phyloP scores from a whole-genome alignment of 2,888 invertebrate genomes.

The Nomada lathburiana region DNA sequence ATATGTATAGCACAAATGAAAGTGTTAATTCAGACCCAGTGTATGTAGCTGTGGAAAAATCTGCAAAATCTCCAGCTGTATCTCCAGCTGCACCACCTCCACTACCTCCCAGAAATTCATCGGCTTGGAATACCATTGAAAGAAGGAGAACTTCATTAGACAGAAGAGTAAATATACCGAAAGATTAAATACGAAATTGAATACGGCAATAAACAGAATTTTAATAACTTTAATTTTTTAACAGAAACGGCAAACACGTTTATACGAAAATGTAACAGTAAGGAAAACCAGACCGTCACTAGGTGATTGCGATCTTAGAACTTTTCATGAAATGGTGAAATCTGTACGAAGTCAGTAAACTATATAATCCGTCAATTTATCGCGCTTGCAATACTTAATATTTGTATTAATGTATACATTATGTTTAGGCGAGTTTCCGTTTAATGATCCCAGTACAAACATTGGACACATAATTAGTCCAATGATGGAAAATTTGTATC shows the following conservation, averaged over 20 bases:
- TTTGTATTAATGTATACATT: slow-evolving; percentile 17
- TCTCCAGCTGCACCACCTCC: slow-evolving; percentile 87
- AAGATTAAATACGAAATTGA: slow-evolving; percentile 10
- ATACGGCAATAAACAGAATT: slow-evolving; percentile 8
- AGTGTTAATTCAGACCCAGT: slow-evolving; percentile 88
- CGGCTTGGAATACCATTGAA: slow-evolving; percentile 85
- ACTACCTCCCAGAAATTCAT: slow-evolving; percentile 87
- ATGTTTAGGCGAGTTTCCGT: slow-evolving; percentile 88
- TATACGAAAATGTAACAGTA: slow-evolving; percentile 89
- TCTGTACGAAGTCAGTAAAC: slow-evolving; percentile 89
- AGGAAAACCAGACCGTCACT: slow-evolving; percentile 88
- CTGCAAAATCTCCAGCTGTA: slow-evolving; percentile 85
- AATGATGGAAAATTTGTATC: slow-evolving; percentile 92
- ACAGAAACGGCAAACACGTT: slow-evolving; percentile 86
- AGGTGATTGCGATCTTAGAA: slow-evolving; percentile 91
- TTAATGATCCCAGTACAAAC: slow-evolving; percentile 92
- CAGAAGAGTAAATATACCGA: slow-evolving; percentile 77
- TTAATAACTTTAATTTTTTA: slow-evolving; percentile 68
- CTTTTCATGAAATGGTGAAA: slow-evolving; percentile 93
- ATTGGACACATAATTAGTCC: slow-evolving; percentile 95
- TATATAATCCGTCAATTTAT: slow-evolving; percentile 54
- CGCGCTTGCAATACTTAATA: neutral
- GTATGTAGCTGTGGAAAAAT: slow-evolving; percentile 88
- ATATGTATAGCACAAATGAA: slow-evolving; percentile 89
- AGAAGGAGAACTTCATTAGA: slow-evolving; percentile 84